Conservation (phyloP, 2,888 invertebrate genomes). For the Meganola albula region DNA sequence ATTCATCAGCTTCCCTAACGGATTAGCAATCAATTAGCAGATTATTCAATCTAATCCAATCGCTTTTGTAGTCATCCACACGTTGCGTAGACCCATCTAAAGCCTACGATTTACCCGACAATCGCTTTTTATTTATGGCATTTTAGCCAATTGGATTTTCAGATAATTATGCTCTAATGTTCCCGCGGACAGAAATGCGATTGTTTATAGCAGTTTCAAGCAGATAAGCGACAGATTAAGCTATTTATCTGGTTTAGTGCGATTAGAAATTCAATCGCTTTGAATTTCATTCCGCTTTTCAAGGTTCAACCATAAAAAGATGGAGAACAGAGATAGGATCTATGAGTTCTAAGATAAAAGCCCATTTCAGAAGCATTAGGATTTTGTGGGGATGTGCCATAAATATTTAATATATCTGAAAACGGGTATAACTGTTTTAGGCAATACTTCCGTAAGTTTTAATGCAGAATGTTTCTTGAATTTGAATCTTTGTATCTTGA, state of each 20-base stretch:
- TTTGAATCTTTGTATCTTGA: no score
- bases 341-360: constrained; percentile 6
- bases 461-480: no score
- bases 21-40: constrained; percentile 49
- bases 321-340: constrained; percentile 17
- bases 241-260: constrained; percentile 25
- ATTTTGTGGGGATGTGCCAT: no score
- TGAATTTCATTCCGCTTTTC: constrained; percentile 24
- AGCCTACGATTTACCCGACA: constrained; percentile 28
- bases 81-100: constrained; percentile 19
- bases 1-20: constrained; percentile 35
- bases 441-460: no score
- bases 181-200: constrained; percentile 29
- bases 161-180: constrained; percentile 36
- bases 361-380: neutral
- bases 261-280: constrained; percentile 25
- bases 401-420: no score
- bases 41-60: constrained; percentile 36
- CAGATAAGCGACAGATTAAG: constrained; percentile 29
- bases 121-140: constrained; percentile 40
- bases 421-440: no score
- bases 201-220: constrained; percentile 33
- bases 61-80: constrained; percentile 32
- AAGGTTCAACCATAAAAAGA: constrained; percentile 16
- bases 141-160: constrained; percentile 35